A percentile compares a stretch with the other conserved stretches of the same genome.
These are phyloP conservation scores for Electrona antarctica DNA, from an alignment of 2,113 vertebrate genomes.

Conservation along the genomic window DNA sequence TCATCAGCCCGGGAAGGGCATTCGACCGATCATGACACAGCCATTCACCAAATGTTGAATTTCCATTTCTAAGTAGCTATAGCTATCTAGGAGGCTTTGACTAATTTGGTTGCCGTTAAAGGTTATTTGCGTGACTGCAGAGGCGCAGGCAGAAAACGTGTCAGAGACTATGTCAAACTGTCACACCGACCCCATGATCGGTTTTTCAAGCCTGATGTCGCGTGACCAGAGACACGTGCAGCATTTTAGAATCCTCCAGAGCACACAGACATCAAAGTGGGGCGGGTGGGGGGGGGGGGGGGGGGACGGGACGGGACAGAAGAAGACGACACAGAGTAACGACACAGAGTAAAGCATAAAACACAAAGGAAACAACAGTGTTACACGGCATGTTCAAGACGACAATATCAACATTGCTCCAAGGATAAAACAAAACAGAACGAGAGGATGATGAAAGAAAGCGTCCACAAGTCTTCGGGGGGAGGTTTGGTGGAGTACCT, in stretches of 20 bases:
- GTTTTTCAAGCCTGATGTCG: too few species aligned
- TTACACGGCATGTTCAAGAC: constrained; percentile 58
- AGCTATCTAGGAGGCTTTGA: not conserved
- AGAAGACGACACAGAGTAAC: constrained; percentile 59
- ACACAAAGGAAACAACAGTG: constrained; percentile 51
- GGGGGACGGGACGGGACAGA: constrained; percentile 64
- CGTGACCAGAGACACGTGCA: not conserved
- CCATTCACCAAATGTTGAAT: not conserved
- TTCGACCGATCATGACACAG: too few species aligned
- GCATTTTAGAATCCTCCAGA: constrained; percentile 77
- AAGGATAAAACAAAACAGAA: constrained; percentile 56
- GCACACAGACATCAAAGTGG: constrained; percentile 44
- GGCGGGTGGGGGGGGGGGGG: too few species aligned
- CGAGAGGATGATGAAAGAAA: constrained; percentile 53
- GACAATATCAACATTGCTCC: constrained; percentile 7
- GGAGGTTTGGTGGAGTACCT: constrained; percentile 67
- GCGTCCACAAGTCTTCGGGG: constrained; percentile 65
- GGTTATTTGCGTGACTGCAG: not conserved
- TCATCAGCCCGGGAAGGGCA: too few species aligned
- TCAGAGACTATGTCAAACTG: constrained; percentile 25
- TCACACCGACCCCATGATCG: constrained; percentile 35
- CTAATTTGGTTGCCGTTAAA: not conserved
- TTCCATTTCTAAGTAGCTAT: not conserved
- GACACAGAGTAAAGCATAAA: constrained; percentile 39
- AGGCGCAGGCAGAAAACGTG: not conserved